phyloP scores from a whole-genome alignment of 92 coral and sea anemone genomes.

The Parazoanthus atlanticus region DNA sequence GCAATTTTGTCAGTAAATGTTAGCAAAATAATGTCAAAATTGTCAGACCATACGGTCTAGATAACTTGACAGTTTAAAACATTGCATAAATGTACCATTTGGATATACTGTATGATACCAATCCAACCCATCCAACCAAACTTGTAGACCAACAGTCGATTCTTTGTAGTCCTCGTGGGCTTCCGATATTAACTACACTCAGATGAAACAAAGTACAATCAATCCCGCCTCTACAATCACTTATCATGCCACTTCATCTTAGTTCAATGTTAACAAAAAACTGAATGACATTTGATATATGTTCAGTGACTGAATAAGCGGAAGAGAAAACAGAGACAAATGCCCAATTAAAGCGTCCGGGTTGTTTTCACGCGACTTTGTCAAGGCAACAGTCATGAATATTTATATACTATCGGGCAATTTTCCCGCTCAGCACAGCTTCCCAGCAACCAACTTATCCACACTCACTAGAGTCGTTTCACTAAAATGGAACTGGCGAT shows the following conservation, averaged over 20 bases:
- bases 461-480: not conserved
- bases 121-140: not conserved
- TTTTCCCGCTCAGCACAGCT: slow-evolving; percentile 26
- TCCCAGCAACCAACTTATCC: slow-evolving; percentile 2
- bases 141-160: not conserved
- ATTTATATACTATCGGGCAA: slow-evolving; percentile 20
- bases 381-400: slow-evolving; percentile 50
- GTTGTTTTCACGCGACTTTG: slow-evolving; percentile 46
- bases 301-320: not conserved
- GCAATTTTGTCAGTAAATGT: no score
- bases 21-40: not conserved
- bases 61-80: not conserved
- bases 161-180: not conserved
- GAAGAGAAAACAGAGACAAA: not conserved
- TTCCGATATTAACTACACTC: not conserved
- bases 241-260: no score
- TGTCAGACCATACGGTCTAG: not conserved
- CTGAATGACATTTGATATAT: not conserved
- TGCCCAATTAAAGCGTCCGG: slow-evolving; percentile 2
- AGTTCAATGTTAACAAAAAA: not conserved
- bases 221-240: no score
- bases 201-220: no score
- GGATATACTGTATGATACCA: not conserved
- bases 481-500: not conserved
- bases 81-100: not conserved